phyloP scores from a whole-genome alignment of 1,140 invertebrate genomes.

The Triops cancriformis region DNA sequence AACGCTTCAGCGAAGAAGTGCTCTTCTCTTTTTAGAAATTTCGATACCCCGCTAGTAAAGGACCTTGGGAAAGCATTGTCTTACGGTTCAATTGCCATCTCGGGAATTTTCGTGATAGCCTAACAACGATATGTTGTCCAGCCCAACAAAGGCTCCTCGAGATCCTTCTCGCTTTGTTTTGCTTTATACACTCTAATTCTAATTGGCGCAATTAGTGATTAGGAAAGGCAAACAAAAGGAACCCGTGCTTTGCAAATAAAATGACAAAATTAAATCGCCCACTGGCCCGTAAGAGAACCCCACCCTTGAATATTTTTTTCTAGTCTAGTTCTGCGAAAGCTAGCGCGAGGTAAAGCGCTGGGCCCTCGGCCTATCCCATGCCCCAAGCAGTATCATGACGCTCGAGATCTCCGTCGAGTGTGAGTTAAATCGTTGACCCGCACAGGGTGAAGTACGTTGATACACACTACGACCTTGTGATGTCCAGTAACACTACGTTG shows the following conservation, averaged over 20 bases:
- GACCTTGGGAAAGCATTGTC: background rate
- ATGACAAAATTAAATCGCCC: background rate
- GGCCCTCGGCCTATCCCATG: background rate
- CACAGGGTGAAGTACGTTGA: background rate
- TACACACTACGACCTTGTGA: background rate
- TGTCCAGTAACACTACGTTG: background rate
- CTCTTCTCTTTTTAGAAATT: background rate
- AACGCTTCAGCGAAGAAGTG: background rate
- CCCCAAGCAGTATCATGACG: background rate
- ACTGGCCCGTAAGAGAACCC: background rate
- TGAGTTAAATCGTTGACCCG: background rate
- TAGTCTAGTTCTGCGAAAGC: background rate
- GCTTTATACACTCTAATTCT: background rate
- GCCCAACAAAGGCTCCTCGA: background rate
- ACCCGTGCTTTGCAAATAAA: background rate
- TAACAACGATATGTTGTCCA: background rate
- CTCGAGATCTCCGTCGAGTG: background rate
- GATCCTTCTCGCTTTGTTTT: background rate
- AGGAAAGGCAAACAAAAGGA: background rate
- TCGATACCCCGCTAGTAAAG: background rate
- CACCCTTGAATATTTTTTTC: conserved; percentile 5
- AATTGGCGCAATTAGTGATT: background rate
- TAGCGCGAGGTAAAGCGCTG: background rate
- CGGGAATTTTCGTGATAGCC: background rate
- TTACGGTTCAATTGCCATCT: background rate